Conservation (phyloP, 1,140 invertebrate species). For the Macrocentrus cingulum region DNA sequence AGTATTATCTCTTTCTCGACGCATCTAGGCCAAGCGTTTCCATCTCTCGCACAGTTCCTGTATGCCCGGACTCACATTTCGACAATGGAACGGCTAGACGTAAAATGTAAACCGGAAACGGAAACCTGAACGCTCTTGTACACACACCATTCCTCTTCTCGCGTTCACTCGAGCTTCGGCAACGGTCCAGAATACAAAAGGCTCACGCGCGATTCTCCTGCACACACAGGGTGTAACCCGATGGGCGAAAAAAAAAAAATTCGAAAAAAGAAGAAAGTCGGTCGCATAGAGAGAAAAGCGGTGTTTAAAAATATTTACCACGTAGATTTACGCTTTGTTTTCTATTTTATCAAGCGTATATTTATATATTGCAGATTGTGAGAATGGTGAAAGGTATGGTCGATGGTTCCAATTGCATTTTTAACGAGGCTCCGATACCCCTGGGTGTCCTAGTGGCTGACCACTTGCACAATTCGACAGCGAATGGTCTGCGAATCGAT, state of each 20-base stretch:
- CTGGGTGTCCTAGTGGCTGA: conserved; percentile 26
- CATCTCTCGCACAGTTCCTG: conserved; percentile 32
- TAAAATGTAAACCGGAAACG: conserved; percentile 42
- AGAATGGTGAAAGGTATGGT: not conserved
- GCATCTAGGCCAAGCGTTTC: conserved; percentile 38
- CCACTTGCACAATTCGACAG: conserved; percentile 17
- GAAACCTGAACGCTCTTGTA: conserved; percentile 38
- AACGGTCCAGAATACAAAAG: conserved; percentile 37
- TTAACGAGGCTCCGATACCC: conserved; percentile 24
- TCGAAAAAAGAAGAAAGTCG: not conserved
- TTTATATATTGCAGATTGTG: not conserved
- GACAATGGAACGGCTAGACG: conserved; percentile 41
- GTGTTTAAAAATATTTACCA: conserved; percentile 8
- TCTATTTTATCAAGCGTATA: not conserved
- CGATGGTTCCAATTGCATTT: conserved; percentile 26
- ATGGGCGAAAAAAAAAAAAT: not conserved
- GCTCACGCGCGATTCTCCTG: conserved; percentile 8
- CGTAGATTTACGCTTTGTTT: conserved; percentile 4
- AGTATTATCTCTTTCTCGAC: conserved; percentile 4
- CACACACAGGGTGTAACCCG: conserved; percentile 9
- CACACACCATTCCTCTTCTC: conserved; percentile 10
- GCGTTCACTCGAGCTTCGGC: conserved; percentile 26
- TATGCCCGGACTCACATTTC: conserved; percentile 33
- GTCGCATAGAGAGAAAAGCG: not conserved
- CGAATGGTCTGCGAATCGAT: conserved; percentile 24